Base-by-base conservation (phyloP, 2,113 vertebrate species). In the Python bivittatus region DNA sequence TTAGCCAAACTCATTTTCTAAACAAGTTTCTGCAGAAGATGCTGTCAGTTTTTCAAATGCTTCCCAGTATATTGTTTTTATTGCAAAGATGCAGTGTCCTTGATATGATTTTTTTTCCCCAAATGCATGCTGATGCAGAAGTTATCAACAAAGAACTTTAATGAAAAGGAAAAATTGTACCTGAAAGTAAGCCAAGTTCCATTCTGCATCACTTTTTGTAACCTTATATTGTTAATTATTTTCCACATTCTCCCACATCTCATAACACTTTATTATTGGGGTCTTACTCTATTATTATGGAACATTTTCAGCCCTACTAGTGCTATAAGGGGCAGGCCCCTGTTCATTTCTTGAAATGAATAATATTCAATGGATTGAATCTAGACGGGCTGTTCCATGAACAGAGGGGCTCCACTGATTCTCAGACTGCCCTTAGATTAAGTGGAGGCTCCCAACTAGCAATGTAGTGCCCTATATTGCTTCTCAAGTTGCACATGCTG, bases 161-260 rank as follows among this genome's bases (percentile, higher is more conserved):
- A 9, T 1, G 85, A 89, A 15, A 91, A 91, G 57, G 68, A 44
- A 84, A 85, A 42, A 17, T 29, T 79, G 86, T 57, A 20, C 33
- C 86, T 61, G 33, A 90, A 85, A 33, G 25, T 56, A 0, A 1
- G 54, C 0, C 1, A 0, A 17, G 8, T 25, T 56, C 23, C 44
- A 68, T 0, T 60, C 25, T 91, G 2, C 29, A 83, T 20, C 11
- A 6, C n/a, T 29, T 12, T 1, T 0, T 0, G 56, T 1, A 0
- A 68, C 0, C 42, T 15, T 58, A 53, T 42, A 92, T 44, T 33
- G 29, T 33, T n/a, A 54, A 53, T 29, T 89, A 57, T 92, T 84
- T 72, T 33, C 53, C 38, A 83, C 44, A 44, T 20, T 92, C 52
- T 6, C 52, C 60, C 42, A 38, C 90, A 79, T 15, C 3, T 20